These are phyloP conservation scores for Myrmecophaga tridactyla DNA, from an alignment of 2,113 vertebrate species.

Conservation along the genomic window DNA sequence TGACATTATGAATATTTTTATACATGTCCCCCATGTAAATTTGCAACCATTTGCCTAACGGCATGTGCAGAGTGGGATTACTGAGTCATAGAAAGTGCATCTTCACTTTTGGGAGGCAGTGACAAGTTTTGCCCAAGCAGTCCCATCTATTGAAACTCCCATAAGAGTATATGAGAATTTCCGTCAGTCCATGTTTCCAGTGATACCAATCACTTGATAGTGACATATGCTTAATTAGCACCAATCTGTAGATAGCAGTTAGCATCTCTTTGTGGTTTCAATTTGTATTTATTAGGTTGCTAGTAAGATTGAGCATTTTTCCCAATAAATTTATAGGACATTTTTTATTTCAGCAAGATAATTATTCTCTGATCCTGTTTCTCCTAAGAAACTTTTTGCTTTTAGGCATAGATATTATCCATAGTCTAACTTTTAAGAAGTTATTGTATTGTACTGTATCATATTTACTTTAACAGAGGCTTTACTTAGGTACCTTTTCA, in stretches of 20 bases:
- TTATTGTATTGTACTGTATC: background rate
- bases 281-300: conserved; percentile 57
- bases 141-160: background rate
- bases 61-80: background rate
- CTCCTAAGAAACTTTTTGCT: background rate
- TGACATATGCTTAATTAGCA: conserved; percentile 49
- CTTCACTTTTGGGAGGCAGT: background rate
- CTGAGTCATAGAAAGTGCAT: background rate
- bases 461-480: background rate
- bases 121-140: background rate
- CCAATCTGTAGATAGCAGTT: conserved; percentile 31
- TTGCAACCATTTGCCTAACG: background rate
- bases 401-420: background rate
- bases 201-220: background rate
- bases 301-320: conserved; percentile 31
- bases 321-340: conserved; percentile 40
- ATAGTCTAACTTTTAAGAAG: background rate
- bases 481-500: background rate
- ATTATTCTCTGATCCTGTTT: conserved; percentile 30
- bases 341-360: conserved; percentile 50
- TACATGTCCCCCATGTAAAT: background rate
- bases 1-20: background rate
- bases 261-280: conserved; percentile 46
- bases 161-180: background rate
- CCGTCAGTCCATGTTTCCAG: background rate